Evolutionary conservation across 2,888 invertebrate species (phyloP).

Genomic region (Synanthedon andrenaeformis): DNA sequence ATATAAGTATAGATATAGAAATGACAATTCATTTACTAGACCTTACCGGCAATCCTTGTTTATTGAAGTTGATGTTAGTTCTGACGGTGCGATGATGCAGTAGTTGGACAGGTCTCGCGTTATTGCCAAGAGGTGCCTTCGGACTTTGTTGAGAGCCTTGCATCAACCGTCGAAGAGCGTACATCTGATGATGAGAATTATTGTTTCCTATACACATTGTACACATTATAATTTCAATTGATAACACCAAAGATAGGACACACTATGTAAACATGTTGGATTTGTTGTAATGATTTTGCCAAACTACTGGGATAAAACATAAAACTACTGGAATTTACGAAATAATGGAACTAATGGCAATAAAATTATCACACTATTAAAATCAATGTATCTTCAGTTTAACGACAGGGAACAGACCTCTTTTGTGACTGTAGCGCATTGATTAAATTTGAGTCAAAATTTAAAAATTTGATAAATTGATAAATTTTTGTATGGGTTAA

Average conservation of each 20-base stretch:
- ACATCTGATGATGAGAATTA: constrained; percentile 72
- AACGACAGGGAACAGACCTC: too few species aligned
- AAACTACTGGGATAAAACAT: too few species aligned
- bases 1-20: too few species aligned
- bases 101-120: constrained; percentile 92
- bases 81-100: constrained; percentile 93
- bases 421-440: too few species aligned
- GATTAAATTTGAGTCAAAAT: too few species aligned
- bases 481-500: too few species aligned
- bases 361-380: too few species aligned
- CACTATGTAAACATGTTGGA: neutral
- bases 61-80: constrained; percentile 96
- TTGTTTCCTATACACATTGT: neutral
- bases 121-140: constrained; percentile 93
- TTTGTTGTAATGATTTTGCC: too few species aligned
- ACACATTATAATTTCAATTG: neutral
- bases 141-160: constrained; percentile 88
- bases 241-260: neutral
- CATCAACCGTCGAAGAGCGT: constrained; percentile 87
- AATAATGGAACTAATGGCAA: too few species aligned
- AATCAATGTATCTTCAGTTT: too few species aligned
- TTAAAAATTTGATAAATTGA: too few species aligned
- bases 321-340: too few species aligned
- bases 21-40: neutral
- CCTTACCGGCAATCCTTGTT: constrained; percentile 53